phyloP scores from a whole-genome alignment of 1,140 invertebrate genomes.

The Heliconius nattereri region DNA sequence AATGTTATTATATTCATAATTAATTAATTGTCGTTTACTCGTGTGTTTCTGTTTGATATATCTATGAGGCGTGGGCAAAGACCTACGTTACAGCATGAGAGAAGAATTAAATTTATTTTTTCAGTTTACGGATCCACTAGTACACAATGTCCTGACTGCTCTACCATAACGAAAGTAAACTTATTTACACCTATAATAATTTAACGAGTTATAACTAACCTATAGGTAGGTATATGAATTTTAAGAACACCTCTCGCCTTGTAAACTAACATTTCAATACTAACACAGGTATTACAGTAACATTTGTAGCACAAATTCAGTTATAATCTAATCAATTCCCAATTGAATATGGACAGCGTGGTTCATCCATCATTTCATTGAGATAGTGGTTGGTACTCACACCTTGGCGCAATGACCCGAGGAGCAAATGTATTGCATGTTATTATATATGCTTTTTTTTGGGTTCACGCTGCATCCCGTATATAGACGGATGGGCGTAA shows the following conservation, averaged over 20 bases:
- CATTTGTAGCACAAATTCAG: conserved; percentile 24
- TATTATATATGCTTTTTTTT: background rate
- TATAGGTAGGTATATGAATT: background rate
- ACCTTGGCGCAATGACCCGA: conserved; percentile 51
- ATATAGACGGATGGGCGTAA: background rate
- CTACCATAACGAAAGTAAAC: background rate
- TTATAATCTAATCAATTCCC: conserved; percentile 40
- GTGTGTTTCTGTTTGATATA: too few relatives aligned
- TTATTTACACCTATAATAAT: background rate
- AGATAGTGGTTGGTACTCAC: conserved; percentile 50
- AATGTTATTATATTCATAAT: background rate
- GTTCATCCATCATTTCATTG: conserved; percentile 34
- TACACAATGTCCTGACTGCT: background rate
- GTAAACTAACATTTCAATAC: conserved; percentile 11
- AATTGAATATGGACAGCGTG: conserved; percentile 29
- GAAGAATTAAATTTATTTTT: too few relatives aligned
- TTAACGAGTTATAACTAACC: background rate
- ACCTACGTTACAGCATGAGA: too few relatives aligned
- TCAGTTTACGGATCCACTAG: background rate
- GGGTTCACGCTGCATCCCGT: too few relatives aligned
- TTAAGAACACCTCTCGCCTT: background rate
- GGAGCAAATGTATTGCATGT: background rate
- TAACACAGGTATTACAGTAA: conserved; percentile 1
- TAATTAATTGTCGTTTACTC: background rate
- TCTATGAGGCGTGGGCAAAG: too few relatives aligned